These are phyloP conservation scores for Anarhynchus alexandrinus DNA, from an alignment of 2,113 vertebrate species.

Conservation along the genomic window DNA sequence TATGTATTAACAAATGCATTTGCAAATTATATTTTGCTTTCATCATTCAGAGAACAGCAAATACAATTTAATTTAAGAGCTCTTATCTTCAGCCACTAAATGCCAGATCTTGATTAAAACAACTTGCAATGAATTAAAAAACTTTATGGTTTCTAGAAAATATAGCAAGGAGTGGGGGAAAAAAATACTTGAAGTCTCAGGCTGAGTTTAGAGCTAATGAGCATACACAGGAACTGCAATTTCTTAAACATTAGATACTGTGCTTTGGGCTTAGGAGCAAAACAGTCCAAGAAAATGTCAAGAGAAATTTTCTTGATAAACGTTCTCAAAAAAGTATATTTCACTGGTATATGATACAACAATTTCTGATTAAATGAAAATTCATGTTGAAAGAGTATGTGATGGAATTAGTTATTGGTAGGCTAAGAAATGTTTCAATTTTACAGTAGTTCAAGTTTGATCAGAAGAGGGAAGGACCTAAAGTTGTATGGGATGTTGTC, in stretches of 20 bases:
- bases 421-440: background rate
- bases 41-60: background rate
- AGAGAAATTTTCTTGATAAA: background rate
- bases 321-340: background rate
- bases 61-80: constrained; percentile 34
- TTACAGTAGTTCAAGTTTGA: background rate
- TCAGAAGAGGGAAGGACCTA: background rate
- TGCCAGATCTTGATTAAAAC: constrained; percentile 7
- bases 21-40: constrained; percentile 30
- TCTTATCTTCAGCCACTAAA: background rate
- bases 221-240: background rate
- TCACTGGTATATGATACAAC: background rate
- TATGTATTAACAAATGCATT: background rate
- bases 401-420: background rate
- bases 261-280: background rate
- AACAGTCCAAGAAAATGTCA: background rate
- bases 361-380: background rate
- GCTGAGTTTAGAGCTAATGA: background rate
- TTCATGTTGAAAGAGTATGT: background rate
- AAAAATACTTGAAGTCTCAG: background rate
- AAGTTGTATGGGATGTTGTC: background rate
- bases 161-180: background rate
- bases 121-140: background rate
- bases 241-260: background rate
- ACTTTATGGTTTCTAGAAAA: background rate